Evolutionary conservation across 2,888 invertebrate species (phyloP).

Genomic region (Argyra leucocephala): DNA sequence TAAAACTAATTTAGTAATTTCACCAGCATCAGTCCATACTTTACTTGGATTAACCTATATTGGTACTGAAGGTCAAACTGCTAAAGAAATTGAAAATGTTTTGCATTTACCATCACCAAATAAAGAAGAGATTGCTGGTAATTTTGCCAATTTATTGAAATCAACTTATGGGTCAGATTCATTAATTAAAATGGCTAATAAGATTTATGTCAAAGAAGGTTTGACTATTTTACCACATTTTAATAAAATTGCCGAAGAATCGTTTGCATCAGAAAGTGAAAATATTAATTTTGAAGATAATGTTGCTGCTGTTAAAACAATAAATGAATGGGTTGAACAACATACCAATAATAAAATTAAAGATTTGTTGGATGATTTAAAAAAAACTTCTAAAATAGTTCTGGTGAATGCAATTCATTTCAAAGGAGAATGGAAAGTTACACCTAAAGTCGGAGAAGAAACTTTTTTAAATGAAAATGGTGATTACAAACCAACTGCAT

Average conservation of each 20-base stretch:
- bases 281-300: slow-evolving; percentile 52
- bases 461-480: background rate
- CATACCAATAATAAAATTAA: slow-evolving; percentile 76
- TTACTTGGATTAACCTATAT: slow-evolving; percentile 61
- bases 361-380: slow-evolving; percentile 55
- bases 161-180: slow-evolving; percentile 33
- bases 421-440: background rate
- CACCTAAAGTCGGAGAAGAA: background rate
- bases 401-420: background rate
- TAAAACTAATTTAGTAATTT: slow-evolving; percentile 30
- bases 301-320: slow-evolving; percentile 46
- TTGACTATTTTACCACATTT: slow-evolving; percentile 49
- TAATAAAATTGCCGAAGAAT: slow-evolving; percentile 49
- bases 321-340: slow-evolving; percentile 72
- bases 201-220: slow-evolving; percentile 54
- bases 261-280: slow-evolving; percentile 56
- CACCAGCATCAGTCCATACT: slow-evolving; percentile 54
- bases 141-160: slow-evolving; percentile 26
- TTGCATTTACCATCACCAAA: slow-evolving; percentile 26
- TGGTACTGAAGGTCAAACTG: slow-evolving; percentile 52
- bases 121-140: slow-evolving; percentile 27
- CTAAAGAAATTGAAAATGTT: slow-evolving; percentile 29
- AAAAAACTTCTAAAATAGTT: slow-evolving; percentile 53
- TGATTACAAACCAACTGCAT: background rate
- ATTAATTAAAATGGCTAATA: slow-evolving; percentile 55